Percentiles rank a stretch among this genome's conserved stretches.
Conservation (phyloP, 2,888 invertebrate genomes). For the Leptinotarsa rubiginosa region DNA sequence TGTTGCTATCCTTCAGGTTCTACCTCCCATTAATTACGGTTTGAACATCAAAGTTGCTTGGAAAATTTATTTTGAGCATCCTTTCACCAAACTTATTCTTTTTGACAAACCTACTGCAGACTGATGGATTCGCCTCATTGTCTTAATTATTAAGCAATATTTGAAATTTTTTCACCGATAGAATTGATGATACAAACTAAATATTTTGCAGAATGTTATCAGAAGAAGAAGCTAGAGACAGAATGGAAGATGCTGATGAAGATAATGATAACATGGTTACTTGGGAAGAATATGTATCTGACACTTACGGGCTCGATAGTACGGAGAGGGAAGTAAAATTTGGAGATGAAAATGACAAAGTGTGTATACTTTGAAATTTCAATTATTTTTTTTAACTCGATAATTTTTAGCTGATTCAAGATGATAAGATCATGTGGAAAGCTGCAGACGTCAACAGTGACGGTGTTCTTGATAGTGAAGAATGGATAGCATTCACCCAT, state of each 20-base stretch:
- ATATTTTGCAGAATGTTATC: slow-evolving; percentile 76
- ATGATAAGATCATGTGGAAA: slow-evolving; percentile 88
- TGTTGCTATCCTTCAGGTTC: too few species aligned
- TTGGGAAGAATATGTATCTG: slow-evolving; percentile 92
- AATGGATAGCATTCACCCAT: slow-evolving; percentile 90
- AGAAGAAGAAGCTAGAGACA: slow-evolving; percentile 87
- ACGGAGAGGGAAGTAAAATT: slow-evolving; percentile 47
- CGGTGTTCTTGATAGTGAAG: slow-evolving; percentile 77
- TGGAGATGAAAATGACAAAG: slow-evolving; percentile 58
- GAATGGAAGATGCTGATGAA: slow-evolving; percentile 86
- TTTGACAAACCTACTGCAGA: too few species aligned
- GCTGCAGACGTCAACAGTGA: slow-evolving; percentile 89
- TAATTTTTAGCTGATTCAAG: slow-evolving; percentile 72
- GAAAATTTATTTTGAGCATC: too few species aligned
- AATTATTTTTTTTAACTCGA: neutral
- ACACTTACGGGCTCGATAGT: slow-evolving; percentile 80
- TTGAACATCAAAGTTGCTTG: too few species aligned
- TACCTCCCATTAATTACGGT: too few species aligned
- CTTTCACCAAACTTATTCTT: too few species aligned
- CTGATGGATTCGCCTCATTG: too few species aligned
- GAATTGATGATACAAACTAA: neutral
- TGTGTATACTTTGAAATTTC: slow-evolving; percentile 39
- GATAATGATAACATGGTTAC: slow-evolving; percentile 84
- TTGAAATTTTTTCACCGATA: too few species aligned
- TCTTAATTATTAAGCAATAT: too few species aligned